phyloP scores from a whole-genome alignment of 2,797 vertebrate species.

The Lagocephalus sceleratus region DNA sequence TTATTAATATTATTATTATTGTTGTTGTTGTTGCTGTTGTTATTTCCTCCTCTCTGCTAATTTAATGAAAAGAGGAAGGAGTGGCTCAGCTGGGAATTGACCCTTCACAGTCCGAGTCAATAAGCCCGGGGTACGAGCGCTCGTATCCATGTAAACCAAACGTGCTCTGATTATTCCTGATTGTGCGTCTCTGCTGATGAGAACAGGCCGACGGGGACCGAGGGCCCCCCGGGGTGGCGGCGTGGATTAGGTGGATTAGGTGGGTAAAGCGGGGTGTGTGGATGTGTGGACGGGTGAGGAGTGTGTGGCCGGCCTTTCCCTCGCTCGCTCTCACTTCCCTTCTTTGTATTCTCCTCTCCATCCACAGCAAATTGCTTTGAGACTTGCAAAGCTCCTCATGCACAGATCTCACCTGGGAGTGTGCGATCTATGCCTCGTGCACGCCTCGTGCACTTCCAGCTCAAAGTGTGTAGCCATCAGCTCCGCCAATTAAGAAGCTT shows the following conservation, averaged over 20 bases:
- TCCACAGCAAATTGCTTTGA: slow-evolving; percentile 79
- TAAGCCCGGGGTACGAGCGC: too few relatives aligned
- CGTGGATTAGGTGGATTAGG: too few relatives aligned
- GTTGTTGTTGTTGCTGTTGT: too few relatives aligned
- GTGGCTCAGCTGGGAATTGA: slow-evolving; percentile 1
- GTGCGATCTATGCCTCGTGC: slow-evolving; percentile 70
- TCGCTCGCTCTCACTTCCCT: slow-evolving; percentile 19
- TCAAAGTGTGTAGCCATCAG: slow-evolving; percentile 72
- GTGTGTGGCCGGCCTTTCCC: not conserved
- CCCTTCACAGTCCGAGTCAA: too few relatives aligned
- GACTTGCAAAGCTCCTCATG: slow-evolving; percentile 71
- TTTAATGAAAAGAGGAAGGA: too few relatives aligned
- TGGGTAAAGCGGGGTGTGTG: too few relatives aligned
- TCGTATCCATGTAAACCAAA: slow-evolving; percentile 55
- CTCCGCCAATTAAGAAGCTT: slow-evolving; percentile 75
- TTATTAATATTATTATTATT: too few relatives aligned
- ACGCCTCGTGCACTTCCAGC: slow-evolving; percentile 70
- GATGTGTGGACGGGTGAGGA: too few relatives aligned
- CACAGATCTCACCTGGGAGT: slow-evolving; percentile 73
- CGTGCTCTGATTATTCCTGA: slow-evolving; percentile 36
- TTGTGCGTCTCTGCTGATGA: too few relatives aligned
- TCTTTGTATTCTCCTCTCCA: slow-evolving; percentile 58
- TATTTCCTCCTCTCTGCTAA: too few relatives aligned
- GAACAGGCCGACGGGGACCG: too few relatives aligned
- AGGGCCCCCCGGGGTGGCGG: too few relatives aligned